Conservation (phyloP, 2,888 invertebrate species). For the Thysanoteuthis rhombus region DNA sequence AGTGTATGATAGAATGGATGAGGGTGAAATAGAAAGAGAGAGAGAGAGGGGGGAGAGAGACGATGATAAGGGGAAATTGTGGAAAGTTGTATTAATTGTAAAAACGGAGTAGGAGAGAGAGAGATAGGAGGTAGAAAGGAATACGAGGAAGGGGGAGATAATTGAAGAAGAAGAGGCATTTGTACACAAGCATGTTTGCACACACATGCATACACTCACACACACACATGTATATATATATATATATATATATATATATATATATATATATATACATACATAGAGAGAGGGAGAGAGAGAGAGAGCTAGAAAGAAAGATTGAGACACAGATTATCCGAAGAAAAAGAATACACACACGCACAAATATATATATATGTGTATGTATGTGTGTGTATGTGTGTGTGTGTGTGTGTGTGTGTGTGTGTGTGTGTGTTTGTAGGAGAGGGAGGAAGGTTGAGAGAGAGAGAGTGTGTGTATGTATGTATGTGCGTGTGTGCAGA, state of each 20-base stretch:
- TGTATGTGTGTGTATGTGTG: too few species aligned
- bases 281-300: background rate
- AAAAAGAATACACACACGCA: too few species aligned
- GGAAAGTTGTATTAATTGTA: too few species aligned
- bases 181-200: too few species aligned
- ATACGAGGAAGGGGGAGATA: background rate
- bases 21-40: background rate
- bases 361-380: too few species aligned
- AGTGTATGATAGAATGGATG: background rate
- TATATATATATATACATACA: too few species aligned
- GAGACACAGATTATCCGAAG: too few species aligned
- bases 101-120: background rate
- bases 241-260: too few species aligned
- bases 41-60: background rate
- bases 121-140: background rate
- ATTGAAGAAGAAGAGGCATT: background rate
- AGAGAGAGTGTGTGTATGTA: background rate
- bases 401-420: too few species aligned
- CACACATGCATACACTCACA: too few species aligned
- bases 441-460: background rate
- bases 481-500: accelerated
- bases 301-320: background rate
- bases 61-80: background rate
- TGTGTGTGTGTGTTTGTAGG: too few species aligned
- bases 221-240: too few species aligned